Evolutionary conservation across 2,113 vertebrate genomes (phyloP), one percentile per base, ranked within the genome.

Genomic region (Anhinga rufa): DNA sequence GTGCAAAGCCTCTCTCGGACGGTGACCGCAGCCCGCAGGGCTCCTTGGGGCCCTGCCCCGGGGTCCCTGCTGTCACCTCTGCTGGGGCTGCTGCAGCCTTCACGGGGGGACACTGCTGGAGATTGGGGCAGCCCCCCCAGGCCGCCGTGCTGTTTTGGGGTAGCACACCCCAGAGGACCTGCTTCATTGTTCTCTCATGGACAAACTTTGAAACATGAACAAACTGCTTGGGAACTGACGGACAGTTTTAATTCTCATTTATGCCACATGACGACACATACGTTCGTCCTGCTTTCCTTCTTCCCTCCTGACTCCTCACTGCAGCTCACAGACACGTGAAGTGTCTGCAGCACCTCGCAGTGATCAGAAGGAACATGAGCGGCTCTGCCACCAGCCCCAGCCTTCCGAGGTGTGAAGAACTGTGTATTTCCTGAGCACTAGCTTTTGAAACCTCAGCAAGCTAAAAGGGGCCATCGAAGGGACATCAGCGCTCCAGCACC

Each of bases 301-400:
- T 64, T 76, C 75, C n/a, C 72, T 78, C 74, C 74, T 65, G 66
- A 40, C 68, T 65, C 61, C 78, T 84, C 42, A 20, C 44, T 58
- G 46, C 44, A 70, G 48, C 82, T 96, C 94, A 71, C 86, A 86
- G 71, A 72, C 77, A 88, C 32, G 31, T 52, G 85, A 93, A 90
- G 76, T 69, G 68, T 40, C 78, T 84, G 76, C 77, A 58, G 34
- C 83, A 58, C 86, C 88, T 90, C 42, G 3, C 61, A 89, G 65
- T 6, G 18, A 85, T 78, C 80, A 52, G 55, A 66, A 83, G 91
- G 93, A 97, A 64, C 1, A 10, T 88, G 34, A 62, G 57, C 44
- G 64, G 95, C 66, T 49, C 62, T 52, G 26, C 62, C 76, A 88
- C 46, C 83, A 88, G 61, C 78, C 86, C 57, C 42, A 48, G 70